Percentiles rank a stretch among this genome's conserved stretches.
Evolutionary conservation across 2,113 vertebrate species (phyloP).

Genomic region (Megaceryle maxima): DNA sequence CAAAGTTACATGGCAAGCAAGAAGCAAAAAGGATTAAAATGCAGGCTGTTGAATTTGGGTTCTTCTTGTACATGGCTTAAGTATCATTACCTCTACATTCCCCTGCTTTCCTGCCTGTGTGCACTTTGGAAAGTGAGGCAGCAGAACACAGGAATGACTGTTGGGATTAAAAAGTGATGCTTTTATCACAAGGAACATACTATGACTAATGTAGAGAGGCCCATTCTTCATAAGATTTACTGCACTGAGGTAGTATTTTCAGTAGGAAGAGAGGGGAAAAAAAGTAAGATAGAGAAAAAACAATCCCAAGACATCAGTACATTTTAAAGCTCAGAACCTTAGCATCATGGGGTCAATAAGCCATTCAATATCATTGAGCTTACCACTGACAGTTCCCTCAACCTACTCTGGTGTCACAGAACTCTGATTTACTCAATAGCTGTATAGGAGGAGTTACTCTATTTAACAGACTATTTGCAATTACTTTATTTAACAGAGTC

Average conservation of each 20-base stretch:
- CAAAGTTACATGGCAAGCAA: background rate
- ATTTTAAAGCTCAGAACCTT: conserved; percentile 23
- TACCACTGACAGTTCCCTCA: background rate
- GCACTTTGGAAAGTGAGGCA: background rate
- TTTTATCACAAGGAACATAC: background rate
- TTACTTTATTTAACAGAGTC: background rate
- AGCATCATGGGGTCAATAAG: conserved; percentile 21
- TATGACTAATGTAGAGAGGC: background rate
- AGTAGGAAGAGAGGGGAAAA: background rate
- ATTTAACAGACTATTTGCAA: background rate
- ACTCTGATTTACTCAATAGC: conserved; percentile 22
- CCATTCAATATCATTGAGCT: conserved; percentile 30
- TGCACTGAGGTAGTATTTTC: background rate
- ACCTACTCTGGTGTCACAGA: background rate
- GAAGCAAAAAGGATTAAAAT: background rate
- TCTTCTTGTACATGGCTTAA: background rate
- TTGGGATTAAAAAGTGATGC: background rate
- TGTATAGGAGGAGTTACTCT: background rate
- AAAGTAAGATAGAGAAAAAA: background rate
- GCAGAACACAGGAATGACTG: background rate
- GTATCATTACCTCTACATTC: background rate
- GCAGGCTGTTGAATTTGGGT: background rate
- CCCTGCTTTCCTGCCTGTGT: background rate
- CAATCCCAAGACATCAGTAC: background rate
- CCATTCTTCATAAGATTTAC: background rate